Evolutionary conservation across 2,113 vertebrate species (phyloP), one percentile per base, ranked within the genome.

Genomic region (Toxostoma redivivum): DNA sequence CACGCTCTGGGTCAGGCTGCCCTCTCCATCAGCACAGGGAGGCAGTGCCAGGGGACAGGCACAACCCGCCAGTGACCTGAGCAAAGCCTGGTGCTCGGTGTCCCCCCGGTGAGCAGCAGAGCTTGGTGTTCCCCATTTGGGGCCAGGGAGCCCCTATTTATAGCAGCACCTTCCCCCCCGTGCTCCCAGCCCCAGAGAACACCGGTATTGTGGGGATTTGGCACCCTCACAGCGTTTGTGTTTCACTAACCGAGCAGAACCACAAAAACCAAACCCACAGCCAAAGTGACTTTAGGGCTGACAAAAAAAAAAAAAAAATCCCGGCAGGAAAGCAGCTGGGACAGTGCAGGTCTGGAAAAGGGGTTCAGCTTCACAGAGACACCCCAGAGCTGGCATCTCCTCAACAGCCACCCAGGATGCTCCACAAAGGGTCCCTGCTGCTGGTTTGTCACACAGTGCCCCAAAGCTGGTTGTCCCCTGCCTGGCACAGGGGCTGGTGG

Each of bases 241-340:
- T 97, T 95, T 97, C 81, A 73, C 94, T 57, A 88, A 78, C 94
- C n/a, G 57, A 97, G 97, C 96, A 97, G 94, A 97, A 97, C 94
- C 61, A 56, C 23, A 20, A 35, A 31, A 95, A 53, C 50, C 93
- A 66, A 76, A 69, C 74, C 37, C 0, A 3, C 86, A 54, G 92
- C 91, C 33, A 96, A 92, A 7, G 61, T 1, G 91, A 91, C 92
- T 92, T 51, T 5, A 54, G 91, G 78, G 33, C 33, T 11, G 72
- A 53, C 60, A 37, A 42, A 35, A 48, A 3, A 73, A 45, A 10
- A 22, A 7, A 40, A 12, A 40, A 40, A 35, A 58, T 23, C 24
- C 33, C 42, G 21, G 48, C 30, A 9, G 69, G 33, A 33, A 33
- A 45, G 53, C 80, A 65, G 3, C 73, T 15, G 66, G 28, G 80